Percentiles rank a stretch among this genome's conserved stretches.
Conservation (phyloP, 1,140 invertebrate genomes). For the Chironomus tepperi region DNA sequence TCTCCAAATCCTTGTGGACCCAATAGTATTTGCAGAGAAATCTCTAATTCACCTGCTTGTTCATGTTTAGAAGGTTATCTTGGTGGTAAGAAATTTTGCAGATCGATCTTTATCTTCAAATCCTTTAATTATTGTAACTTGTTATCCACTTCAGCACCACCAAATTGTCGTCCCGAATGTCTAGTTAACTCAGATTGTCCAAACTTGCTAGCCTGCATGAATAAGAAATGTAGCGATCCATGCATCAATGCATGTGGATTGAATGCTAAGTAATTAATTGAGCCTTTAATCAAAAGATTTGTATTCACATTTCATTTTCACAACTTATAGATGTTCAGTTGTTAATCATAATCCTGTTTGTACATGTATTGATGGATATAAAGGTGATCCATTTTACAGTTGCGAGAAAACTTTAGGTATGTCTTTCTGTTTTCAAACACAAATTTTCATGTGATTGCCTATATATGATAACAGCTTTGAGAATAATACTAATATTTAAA, state of each 20-base stretch:
- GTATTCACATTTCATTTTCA: too few species aligned
- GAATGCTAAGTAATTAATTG: too few species aligned
- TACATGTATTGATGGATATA: conserved; percentile 61
- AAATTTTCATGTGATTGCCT: too few species aligned
- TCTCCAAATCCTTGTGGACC: conserved; percentile 64
- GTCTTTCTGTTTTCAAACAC: too few species aligned
- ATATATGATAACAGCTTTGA: too few species aligned
- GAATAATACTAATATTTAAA: too few species aligned
- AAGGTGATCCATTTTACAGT: conserved; percentile 65
- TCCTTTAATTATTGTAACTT: too few species aligned
- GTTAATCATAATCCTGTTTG: conserved; percentile 68
- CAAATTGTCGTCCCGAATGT: conserved; percentile 69
- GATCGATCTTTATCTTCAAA: too few species aligned
- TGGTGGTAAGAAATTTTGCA: too few species aligned
- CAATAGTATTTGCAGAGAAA: conserved; percentile 64
- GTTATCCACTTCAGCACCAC: too few species aligned
- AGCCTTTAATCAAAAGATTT: too few species aligned
- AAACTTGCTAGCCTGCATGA: conserved; percentile 55
- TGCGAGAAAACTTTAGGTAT: conserved; percentile 78
- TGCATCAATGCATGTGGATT: conserved; percentile 66
- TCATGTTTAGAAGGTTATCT: conserved; percentile 64
- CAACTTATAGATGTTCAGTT: too few species aligned
- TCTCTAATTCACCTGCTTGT: conserved; percentile 61
- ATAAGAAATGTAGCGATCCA: conserved; percentile 65
- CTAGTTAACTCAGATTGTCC: conserved; percentile 66